Evolutionary conservation across 2,888 invertebrate species (phyloP), one percentile per base, ranked within the genome.

Genomic region (Pycnomerus fuliginosus): DNA sequence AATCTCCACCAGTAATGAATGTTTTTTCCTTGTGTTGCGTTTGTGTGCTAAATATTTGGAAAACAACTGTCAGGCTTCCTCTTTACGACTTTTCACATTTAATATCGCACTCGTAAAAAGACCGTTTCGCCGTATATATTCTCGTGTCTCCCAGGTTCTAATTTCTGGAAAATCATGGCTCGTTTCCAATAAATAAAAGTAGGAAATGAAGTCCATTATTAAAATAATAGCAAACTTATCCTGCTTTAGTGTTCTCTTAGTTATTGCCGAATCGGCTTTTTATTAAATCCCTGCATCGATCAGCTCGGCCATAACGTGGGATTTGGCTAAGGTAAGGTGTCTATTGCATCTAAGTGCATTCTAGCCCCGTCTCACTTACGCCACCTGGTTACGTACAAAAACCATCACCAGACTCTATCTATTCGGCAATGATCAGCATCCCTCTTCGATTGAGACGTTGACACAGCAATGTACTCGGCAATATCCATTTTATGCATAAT

Each of bases 391-490:
- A 50, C 46, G 33, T 47, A 40, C 48, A 58, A 58, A 56, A 54
- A 57, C 53, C 50, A 59, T 56, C 53, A 51, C 45, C 49, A 48
- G 46, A 51, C 52, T 50, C 58, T 57, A 58, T 58, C 53, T 55
- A 54, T 51, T 56, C 51, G 54, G 61, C 60, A 58, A 56, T 8
- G 66, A 65, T 67, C 48, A 48, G 43, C 48, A 30, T 38, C 43
- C 42, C 27, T 47, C 48, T 56, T 62, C 62, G 61, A 66, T 66
- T 64, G 67, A 63, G 62, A 63, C 60, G 62, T 66, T 67, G 68
- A 67, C 67, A 68, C 64, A 67, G 66, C 67, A 68, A 65, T 68
- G 67, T 67, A 68, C 67, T 67, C 56, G 56, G 53, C 63, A 67
- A 65, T 66, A 65, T 62, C 68, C 65, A 64, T 67, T 67, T 59